A percentile compares a stretch with the other conserved stretches of the same genome.
Conservation (phyloP, 2,888 invertebrate genomes). For the Electrophaes corylata region DNA sequence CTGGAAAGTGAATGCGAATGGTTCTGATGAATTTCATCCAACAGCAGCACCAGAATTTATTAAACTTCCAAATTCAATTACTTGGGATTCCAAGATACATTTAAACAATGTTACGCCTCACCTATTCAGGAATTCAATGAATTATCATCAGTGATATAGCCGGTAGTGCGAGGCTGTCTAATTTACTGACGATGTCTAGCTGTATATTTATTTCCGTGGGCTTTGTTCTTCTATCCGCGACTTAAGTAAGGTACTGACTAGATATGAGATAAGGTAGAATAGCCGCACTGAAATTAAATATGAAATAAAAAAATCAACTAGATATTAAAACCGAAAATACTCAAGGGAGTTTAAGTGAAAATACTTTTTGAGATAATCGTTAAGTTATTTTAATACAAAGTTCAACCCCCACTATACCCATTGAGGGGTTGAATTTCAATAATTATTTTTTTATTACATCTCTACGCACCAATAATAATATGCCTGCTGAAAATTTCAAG, state of each 20-base stretch:
- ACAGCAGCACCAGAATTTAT: not conserved
- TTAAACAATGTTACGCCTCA: slow-evolving; percentile 9
- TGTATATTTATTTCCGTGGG: slow-evolving; percentile 76
- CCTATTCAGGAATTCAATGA: slow-evolving; percentile 57
- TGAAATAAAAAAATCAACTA: not conserved
- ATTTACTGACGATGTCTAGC: slow-evolving; percentile 57
- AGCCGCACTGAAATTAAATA: not conserved
- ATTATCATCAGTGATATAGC: slow-evolving; percentile 62
- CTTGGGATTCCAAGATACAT: slow-evolving; percentile 7
- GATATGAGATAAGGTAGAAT: slow-evolving; percentile 16
- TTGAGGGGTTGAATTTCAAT: too few species aligned
- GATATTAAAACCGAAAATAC: too few species aligned
- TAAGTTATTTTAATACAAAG: too few species aligned
- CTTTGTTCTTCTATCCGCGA: slow-evolving; percentile 81
- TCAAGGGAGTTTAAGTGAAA: too few species aligned
- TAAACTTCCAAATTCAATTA: slow-evolving; percentile 10
- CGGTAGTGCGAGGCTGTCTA: slow-evolving; percentile 53
- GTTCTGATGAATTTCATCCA: not conserved
- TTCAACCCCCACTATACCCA: too few species aligned
- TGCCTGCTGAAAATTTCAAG: too few species aligned
- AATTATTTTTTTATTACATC: too few species aligned
- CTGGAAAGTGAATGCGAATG: not conserved
- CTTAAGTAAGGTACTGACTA: slow-evolving; percentile 62
- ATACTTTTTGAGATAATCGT: too few species aligned
- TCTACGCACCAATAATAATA: too few species aligned